phyloP scores from a whole-genome alignment of 2,113 vertebrate genomes.

The Perccottus glenii region DNA sequence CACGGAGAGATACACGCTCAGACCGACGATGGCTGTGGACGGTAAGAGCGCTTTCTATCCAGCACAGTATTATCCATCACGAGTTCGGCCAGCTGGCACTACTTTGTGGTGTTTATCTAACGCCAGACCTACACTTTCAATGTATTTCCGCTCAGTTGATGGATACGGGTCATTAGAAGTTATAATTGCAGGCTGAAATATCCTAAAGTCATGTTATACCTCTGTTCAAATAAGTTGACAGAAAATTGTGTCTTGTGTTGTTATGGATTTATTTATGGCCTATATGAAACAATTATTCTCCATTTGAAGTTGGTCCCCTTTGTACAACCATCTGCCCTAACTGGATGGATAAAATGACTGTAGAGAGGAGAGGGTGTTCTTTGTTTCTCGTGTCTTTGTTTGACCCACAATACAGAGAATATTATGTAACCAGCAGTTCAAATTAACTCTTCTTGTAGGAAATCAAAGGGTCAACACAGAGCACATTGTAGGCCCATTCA shows the following conservation, averaged over 20 bases:
- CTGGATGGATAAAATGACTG: constrained; percentile 6
- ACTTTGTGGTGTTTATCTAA: too few species aligned
- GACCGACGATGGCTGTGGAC: constrained; percentile 83
- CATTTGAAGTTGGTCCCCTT: background rate
- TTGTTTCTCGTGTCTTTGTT: constrained; percentile 7
- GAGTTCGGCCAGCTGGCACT: background rate
- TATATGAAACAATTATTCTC: too few species aligned
- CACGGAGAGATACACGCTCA: constrained; percentile 78
- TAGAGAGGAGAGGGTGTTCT: constrained; percentile 23
- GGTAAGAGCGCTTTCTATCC: constrained; percentile 68
- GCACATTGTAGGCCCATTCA: background rate
- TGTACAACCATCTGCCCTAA: constrained; percentile 12
- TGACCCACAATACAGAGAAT: constrained; percentile 14
- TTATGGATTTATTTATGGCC: too few species aligned
- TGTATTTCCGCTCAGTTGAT: background rate
- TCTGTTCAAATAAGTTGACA: too few species aligned
- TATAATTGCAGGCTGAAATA: background rate
- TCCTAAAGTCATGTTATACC: too few species aligned
- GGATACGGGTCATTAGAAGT: background rate
- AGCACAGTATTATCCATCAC: background rate
- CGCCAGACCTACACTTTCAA: background rate
- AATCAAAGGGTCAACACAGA: background rate
- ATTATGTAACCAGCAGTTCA: background rate
- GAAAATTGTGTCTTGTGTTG: too few species aligned
- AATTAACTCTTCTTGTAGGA: background rate